phyloP scores from a whole-genome alignment of 2,797 vertebrate species.

The Chelonia mydas region DNA sequence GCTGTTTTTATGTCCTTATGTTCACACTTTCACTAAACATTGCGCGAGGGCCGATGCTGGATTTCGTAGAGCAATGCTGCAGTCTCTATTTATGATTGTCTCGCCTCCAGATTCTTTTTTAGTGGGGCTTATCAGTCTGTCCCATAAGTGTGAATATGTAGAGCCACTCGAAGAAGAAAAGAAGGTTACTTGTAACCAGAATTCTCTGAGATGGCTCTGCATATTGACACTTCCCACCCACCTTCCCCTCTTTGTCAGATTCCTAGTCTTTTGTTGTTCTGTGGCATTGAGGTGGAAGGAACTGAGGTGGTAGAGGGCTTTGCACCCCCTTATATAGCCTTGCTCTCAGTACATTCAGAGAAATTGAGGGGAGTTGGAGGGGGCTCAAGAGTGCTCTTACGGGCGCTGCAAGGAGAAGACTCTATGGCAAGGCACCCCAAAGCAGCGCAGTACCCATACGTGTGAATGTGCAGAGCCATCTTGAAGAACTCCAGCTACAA shows the following conservation, averaged over 20 bases:
- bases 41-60: neutral
- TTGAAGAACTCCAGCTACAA: neutral
- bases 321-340: neutral
- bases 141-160: neutral
- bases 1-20: neutral
- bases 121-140: neutral
- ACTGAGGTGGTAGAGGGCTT: neutral
- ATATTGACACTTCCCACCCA: neutral
- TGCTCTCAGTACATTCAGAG: neutral
- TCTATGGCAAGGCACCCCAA: neutral
- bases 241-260: neutral
- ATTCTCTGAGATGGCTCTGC: neutral
- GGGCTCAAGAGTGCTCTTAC: neutral
- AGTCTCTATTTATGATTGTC: neutral
- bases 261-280: neutral
- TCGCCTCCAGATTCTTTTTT: neutral
- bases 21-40: neutral
- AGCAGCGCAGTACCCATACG: neutral
- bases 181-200: neutral
- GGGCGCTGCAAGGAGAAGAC: neutral
- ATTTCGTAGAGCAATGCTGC: neutral
- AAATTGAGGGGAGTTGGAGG: neutral
- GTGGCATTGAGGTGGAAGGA: neutral
- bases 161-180: neutral
- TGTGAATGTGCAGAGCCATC: neutral